These are phyloP conservation scores for Aphrocallistes beatrix DNA, from an alignment of 37 sponge, comb jelly and placozoan species.

Conservation along the genomic window DNA sequence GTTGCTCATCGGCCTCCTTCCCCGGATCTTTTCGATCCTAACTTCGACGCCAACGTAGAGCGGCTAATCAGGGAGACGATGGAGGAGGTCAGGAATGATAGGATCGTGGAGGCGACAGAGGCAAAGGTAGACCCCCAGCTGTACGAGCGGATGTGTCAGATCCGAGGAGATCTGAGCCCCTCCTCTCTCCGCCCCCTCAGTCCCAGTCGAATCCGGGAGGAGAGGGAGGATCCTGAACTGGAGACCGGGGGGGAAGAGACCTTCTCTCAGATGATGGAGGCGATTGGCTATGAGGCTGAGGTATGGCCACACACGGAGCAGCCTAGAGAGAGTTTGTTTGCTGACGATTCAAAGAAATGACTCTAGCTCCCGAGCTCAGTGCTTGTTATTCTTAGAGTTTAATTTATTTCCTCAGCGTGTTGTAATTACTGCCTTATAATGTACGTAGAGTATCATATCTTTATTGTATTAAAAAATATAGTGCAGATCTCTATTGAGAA, in stretches of 20 bases:
- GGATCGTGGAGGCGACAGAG: neutral
- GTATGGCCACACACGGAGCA: neutral
- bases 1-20: neutral
- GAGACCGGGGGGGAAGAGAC: neutral
- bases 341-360: neutral
- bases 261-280: neutral
- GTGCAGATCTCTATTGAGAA: too few relatives aligned
- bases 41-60: constrained; percentile 1
- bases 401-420: too few relatives aligned
- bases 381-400: too few relatives aligned
- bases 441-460: too few relatives aligned
- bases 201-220: neutral
- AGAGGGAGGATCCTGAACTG: neutral
- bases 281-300: neutral
- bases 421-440: too few relatives aligned
- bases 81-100: neutral
- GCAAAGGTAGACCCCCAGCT: neutral
- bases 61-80: neutral
- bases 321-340: neutral
- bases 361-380: neutral
- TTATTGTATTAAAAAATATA: too few relatives aligned
- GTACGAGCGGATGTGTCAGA: constrained; percentile 8
- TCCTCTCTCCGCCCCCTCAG: neutral
- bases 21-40: neutral
- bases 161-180: neutral